These are phyloP conservation scores for Campoletis raptor DNA, from an alignment of 2,888 invertebrate species.

Conservation along the genomic window DNA sequence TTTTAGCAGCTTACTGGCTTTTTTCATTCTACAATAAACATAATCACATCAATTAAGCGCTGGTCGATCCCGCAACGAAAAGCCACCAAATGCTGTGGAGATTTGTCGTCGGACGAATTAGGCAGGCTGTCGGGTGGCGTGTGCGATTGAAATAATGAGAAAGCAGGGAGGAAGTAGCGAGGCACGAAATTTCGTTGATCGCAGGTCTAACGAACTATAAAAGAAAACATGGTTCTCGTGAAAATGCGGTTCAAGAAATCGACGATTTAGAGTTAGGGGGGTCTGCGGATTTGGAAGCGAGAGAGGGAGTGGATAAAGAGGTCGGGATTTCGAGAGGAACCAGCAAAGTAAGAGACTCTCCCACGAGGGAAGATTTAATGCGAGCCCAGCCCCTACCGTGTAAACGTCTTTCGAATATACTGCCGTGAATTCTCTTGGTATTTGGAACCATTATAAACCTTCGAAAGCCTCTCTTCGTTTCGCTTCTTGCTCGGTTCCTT, in stretches of 20 bases:
- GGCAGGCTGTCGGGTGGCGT: neutral
- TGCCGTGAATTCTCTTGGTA: conserved; percentile 68
- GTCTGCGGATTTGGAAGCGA: conserved; percentile 1
- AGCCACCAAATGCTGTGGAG: neutral
- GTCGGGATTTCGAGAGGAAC: conserved; percentile 50
- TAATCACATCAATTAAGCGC: neutral
- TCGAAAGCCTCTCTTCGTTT: conserved; percentile 63
- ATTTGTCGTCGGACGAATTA: conserved; percentile 12
- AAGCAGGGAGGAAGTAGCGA: conserved; percentile 9
- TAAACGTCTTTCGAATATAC: conserved; percentile 74
- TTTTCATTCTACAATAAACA: neutral
- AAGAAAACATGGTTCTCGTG: conserved; percentile 17
- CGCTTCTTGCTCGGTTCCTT: conserved; percentile 55
- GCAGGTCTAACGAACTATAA: conserved; percentile 18
- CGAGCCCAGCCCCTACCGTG: conserved; percentile 72
- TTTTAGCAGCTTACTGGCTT: neutral
- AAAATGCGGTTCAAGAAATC: conserved; percentile 46
- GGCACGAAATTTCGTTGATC: conserved; percentile 45
- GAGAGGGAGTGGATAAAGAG: conserved; percentile 23
- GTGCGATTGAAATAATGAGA: conserved; percentile 43
- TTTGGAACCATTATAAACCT: conserved; percentile 70
- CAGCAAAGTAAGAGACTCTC: conserved; percentile 67
- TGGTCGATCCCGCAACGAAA: neutral
- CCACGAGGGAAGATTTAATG: conserved; percentile 72
- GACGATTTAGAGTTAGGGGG: conserved; percentile 22